Percentiles rank a stretch among this genome's conserved stretches.
Evolutionary conservation across 2,797 vertebrate genomes (phyloP).

Genomic region (Trichosurus vulpecula): DNA sequence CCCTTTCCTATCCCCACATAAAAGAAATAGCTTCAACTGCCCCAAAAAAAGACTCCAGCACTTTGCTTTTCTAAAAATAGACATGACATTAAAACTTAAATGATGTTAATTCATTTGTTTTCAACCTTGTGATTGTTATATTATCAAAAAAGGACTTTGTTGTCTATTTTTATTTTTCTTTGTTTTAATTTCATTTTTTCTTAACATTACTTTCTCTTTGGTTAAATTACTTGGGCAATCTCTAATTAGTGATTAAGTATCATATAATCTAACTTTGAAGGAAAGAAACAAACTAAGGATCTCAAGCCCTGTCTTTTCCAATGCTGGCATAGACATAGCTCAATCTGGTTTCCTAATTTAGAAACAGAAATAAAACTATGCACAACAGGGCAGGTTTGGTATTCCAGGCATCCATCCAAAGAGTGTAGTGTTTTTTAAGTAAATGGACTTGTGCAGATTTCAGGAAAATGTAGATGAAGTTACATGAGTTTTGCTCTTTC

Average conservation of each 20-base stretch:
- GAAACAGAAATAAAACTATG: conserved; percentile 95
- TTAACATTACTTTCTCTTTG: conserved; percentile 59
- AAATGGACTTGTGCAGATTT: conserved; percentile 83
- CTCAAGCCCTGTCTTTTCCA: conserved; percentile 88
- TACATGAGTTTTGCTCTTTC: conserved; percentile 78
- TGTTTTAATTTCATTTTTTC: conserved; percentile 67
- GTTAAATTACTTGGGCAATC: conserved; percentile 53
- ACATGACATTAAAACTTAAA: conserved; percentile 40
- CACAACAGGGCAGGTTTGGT: conserved; percentile 92
- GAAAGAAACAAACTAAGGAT: conserved; percentile 85
- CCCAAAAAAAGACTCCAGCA: conserved; percentile 36
- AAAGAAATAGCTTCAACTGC: conserved; percentile 70
- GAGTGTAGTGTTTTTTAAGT: conserved; percentile 82
- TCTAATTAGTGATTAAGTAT: conserved; percentile 83
- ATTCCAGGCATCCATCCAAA: conserved; percentile 92
- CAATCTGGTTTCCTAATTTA: conserved; percentile 96
- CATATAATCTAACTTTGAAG: conserved; percentile 86
- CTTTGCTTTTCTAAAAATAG: conserved; percentile 63
- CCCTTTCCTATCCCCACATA: conserved; percentile 57
- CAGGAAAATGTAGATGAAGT: conserved; percentile 83
- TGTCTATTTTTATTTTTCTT: conserved; percentile 12
- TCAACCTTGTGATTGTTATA: conserved; percentile 59
- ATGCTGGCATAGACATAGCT: conserved; percentile 84
- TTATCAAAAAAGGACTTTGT: conserved; percentile 52
- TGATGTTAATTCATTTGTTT: conserved; percentile 58